These are phyloP conservation scores for Phortica magna DNA, from an alignment of 2,888 invertebrate genomes.

Conservation along the genomic window DNA sequence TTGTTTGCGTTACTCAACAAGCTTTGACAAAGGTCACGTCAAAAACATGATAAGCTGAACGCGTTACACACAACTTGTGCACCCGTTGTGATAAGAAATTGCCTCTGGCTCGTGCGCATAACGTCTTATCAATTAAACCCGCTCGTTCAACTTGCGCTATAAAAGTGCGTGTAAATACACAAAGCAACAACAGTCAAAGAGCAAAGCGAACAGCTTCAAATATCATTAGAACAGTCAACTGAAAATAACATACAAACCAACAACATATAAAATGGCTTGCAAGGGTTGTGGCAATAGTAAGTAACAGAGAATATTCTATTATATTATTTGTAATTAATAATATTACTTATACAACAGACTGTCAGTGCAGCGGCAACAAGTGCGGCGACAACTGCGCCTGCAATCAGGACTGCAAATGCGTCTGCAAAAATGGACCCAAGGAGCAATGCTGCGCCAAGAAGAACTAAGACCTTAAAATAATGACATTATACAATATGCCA, in stretches of 20 bases:
- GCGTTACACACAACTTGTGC: conserved; percentile 48
- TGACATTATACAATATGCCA: background rate
- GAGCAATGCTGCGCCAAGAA: conserved; percentile 65
- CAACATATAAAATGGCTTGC: conserved; percentile 58
- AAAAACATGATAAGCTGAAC: too few species aligned
- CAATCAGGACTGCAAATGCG: conserved; percentile 63
- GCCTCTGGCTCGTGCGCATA: background rate
- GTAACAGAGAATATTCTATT: conserved; percentile 38
- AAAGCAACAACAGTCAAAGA: conserved; percentile 3
- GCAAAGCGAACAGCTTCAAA: background rate
- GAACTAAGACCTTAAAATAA: background rate
- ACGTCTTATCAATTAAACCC: background rate
- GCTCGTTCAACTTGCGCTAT: background rate
- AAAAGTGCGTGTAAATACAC: background rate
- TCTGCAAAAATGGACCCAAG: conserved; percentile 66
- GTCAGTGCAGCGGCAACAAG: conserved; percentile 63
- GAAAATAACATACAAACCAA: conserved; percentile 6
- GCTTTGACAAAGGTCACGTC: too few species aligned
- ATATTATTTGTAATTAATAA: background rate
- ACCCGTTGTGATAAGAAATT: conserved; percentile 46
- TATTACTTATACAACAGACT: conserved; percentile 50
- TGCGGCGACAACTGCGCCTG: conserved; percentile 68
- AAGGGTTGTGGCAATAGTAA: conserved; percentile 65
- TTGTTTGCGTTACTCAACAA: too few species aligned
- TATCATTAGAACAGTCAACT: conserved; percentile 26